Conservation (phyloP, 2,113 vertebrate genomes). For the Gadus macrocephalus region DNA sequence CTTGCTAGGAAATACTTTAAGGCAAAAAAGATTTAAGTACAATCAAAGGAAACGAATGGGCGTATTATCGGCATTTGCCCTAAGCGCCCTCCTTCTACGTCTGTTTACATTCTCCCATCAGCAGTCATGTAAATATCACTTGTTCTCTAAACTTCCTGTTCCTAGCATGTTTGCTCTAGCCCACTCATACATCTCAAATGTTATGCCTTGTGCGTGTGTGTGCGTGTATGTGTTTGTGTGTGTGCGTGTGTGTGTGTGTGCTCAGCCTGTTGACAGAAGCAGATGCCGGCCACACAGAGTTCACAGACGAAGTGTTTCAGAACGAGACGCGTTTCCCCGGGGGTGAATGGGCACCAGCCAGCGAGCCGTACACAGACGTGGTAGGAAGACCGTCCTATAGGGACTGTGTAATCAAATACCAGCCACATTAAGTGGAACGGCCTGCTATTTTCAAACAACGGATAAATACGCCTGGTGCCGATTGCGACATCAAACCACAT, state of each 20-base stretch:
- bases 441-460: too few relatives aligned
- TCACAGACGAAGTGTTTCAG: constrained; percentile 91
- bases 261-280: constrained; percentile 91
- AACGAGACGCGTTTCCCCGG: constrained; percentile 90
- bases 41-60: constrained; percentile 56
- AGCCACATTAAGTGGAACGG: neutral
- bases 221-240: too few relatives aligned
- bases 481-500: too few relatives aligned
- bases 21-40: constrained; percentile 11
- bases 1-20: neutral
- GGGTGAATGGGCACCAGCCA: constrained; percentile 85
- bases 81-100: constrained; percentile 8
- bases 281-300: constrained; percentile 93
- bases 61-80: constrained; percentile 23
- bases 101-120: constrained; percentile 42
- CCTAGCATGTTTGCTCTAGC: constrained; percentile 13
- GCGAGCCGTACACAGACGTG: constrained; percentile 86
- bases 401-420: neutral
- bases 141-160: neutral
- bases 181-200: neutral
- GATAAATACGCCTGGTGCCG: too few relatives aligned
- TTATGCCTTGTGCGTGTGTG: neutral
- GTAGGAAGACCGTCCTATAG: constrained; percentile 62
- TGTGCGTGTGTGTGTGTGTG: constrained; percentile 4
- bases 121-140: constrained; percentile 32